phyloP scores from a whole-genome alignment of 2,113 vertebrate species.

The Heterotilapia buettikoferi region DNA sequence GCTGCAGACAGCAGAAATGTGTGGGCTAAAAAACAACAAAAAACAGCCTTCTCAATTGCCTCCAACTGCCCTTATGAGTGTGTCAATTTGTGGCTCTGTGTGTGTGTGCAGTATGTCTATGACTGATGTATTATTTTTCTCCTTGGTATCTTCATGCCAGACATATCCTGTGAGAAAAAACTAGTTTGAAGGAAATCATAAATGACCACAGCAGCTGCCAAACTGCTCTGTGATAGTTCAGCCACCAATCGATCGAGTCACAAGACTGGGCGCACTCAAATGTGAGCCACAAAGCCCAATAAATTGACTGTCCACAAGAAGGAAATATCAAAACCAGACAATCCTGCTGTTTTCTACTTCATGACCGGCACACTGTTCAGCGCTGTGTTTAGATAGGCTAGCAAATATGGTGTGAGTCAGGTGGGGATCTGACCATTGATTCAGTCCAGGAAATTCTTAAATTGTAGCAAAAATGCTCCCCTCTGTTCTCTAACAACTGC shows the following conservation, averaged over 20 bases:
- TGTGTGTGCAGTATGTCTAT: not conserved
- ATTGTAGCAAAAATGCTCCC: slow-evolving; percentile 28
- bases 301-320: not conserved
- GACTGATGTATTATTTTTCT: not conserved
- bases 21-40: not conserved
- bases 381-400: not conserved
- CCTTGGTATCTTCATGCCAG: not conserved
- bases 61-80: not conserved
- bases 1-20: not conserved
- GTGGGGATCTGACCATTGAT: slow-evolving; percentile 2
- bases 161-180: not conserved
- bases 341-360: not conserved
- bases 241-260: not conserved
- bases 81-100: not conserved
- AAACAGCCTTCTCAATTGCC: not conserved
- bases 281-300: not conserved
- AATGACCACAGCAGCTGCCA: not conserved
- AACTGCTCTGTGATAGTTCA: not conserved
- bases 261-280: not conserved
- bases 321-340: not conserved
- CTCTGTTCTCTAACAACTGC: slow-evolving; percentile 6
- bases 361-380: not conserved
- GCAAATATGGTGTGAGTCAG: not conserved
- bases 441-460: slow-evolving; percentile 31
- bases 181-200: not conserved